Evolutionary conservation across 2,113 vertebrate species (phyloP).

Genomic region (Psammodynastes pulverulentus): DNA sequence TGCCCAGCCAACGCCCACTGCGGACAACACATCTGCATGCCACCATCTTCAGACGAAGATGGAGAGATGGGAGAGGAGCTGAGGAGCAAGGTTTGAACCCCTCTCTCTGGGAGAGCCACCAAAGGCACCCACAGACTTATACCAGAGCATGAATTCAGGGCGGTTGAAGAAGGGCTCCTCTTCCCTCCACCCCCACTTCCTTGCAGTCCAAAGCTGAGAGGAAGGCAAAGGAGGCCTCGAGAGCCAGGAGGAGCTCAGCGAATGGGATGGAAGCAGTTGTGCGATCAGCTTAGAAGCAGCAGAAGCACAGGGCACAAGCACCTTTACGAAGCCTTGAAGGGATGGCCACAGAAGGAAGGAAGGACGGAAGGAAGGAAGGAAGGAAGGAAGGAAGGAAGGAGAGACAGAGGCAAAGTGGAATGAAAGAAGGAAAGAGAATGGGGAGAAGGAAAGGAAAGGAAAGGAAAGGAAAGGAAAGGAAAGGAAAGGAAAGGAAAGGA

Average conservation of each 20-base stretch:
- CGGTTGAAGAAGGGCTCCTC: background rate
- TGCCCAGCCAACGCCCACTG: background rate
- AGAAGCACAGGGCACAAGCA: conserved; percentile 6
- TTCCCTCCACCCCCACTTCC: background rate
- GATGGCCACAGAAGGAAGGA: conserved; percentile 19
- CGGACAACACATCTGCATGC: background rate
- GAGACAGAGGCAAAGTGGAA: no score
- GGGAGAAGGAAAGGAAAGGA: background rate
- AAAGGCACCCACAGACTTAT: background rate
- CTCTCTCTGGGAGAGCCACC: background rate
- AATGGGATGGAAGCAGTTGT: conserved; percentile 17
- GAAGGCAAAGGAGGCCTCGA: conserved; percentile 30
- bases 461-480: background rate
- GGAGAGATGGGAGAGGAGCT: background rate
- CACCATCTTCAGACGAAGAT: background rate
- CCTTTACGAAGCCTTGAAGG: conserved; percentile 43
- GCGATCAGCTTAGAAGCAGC: conserved; percentile 24
- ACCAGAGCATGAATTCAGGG: background rate
- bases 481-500: background rate
- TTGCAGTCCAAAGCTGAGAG: conserved; percentile 41
- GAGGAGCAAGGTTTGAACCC: background rate
- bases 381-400: no score
- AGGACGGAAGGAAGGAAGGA: background rate
- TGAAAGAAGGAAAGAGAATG: background rate
- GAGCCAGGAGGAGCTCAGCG: background rate